phyloP scores from a whole-genome alignment of 2,113 vertebrate species.

The Gulo gulo region DNA sequence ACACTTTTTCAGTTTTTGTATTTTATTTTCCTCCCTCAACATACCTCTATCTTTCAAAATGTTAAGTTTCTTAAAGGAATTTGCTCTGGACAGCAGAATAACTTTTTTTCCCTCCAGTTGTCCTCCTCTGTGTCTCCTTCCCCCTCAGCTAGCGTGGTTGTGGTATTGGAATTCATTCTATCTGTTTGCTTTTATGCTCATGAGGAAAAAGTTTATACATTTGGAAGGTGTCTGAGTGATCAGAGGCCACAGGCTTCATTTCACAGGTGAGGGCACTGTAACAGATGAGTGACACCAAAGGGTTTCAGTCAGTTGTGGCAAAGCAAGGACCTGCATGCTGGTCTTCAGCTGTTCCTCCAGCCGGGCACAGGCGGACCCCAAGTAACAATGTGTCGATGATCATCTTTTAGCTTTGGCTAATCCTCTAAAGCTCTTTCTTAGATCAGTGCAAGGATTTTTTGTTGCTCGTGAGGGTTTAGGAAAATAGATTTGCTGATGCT shows the following conservation, averaged over 20 bases:
- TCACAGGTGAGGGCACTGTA: background rate
- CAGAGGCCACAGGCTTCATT: background rate
- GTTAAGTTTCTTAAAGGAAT: background rate
- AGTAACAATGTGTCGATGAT: background rate
- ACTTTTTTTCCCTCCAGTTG: background rate
- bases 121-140: background rate
- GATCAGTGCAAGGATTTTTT: background rate
- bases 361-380: background rate
- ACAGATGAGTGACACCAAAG: background rate
- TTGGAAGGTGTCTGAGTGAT: background rate
- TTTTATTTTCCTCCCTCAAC: background rate
- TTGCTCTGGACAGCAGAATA: background rate
- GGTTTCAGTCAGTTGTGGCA: background rate
- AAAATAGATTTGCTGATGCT: slow-evolving; percentile 27
- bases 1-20: background rate
- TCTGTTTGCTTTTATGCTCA: background rate
- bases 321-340: background rate
- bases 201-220: background rate
- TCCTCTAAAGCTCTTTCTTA: background rate
- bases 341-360: background rate
- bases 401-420: background rate
- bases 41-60: background rate
- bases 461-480: background rate
- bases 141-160: background rate
- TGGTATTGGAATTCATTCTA: slow-evolving; percentile 9